Base-by-base conservation (phyloP, 2,888 invertebrate species). In the Megamerina dolium region DNA sequence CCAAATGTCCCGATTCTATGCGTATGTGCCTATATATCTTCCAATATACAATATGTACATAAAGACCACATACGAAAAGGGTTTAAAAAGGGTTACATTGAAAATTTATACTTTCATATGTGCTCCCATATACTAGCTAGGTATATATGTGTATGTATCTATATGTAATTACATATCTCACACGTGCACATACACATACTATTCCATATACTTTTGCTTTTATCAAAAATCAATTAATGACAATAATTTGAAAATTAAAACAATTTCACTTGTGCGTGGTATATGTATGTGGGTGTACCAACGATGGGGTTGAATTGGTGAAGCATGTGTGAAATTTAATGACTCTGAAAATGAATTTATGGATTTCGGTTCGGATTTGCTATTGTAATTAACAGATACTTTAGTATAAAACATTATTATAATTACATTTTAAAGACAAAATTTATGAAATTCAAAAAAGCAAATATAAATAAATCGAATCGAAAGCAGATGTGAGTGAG, bases 141-240 rank as follows among this genome's bases (percentile, higher is more conserved):
- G 6, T n/a, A 2, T 9, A 8, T 33, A 26, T 33, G 19, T 19
- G 17, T 32, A 18, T 23, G 20, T 40, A n/a, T n/a, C n/a, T n/a
- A n/a, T n/a, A n/a, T n/a, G n/a, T n/a, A n/a, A n/a, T n/a, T n/a
- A n/a, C n/a, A n/a, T n/a, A n/a, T n/a, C n/a, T n/a, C n/a, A n/a
- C n/a, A n/a, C n/a, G n/a, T n/a, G n/a, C n/a, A n/a, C n/a, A n/a
- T n/a, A n/a, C n/a, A n/a, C n/a, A n/a, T n/a, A n/a, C n/a, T n/a
- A n/a, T n/a, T n/a, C n/a, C n/a, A n/a, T n/a, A 10, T 6, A 10
- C 23, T 23, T 23, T 23, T 10, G 23, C 23, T 23, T 23, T 43
- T 59, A 61, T 61, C 63, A 61, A 61, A 62, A 62, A 62, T 62
- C 62, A 62, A 62, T 62, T 62, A 62, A 63, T 63, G 63, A 54